phyloP scores from a whole-genome alignment of 2,113 vertebrate species.

The Alexandromys fortis region DNA sequence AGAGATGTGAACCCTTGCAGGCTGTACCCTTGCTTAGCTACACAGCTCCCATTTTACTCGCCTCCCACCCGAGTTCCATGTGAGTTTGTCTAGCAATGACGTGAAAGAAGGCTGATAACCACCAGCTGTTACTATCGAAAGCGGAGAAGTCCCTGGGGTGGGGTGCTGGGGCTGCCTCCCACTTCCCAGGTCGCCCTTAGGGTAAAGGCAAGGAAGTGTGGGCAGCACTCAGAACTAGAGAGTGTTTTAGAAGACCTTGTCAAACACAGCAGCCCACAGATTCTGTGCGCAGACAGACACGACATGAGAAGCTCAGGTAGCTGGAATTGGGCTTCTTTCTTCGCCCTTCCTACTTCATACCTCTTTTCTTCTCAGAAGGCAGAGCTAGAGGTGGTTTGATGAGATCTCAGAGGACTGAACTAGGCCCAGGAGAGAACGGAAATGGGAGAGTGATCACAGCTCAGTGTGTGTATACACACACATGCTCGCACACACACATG shows the following conservation, averaged over 20 bases:
- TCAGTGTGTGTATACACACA: neutral
- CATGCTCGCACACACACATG: fast-evolving
- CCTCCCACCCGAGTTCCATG: neutral
- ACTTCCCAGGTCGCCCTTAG: conserved; percentile 46
- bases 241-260: conserved; percentile 66
- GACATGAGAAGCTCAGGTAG: neutral
- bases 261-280: conserved; percentile 35
- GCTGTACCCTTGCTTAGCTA: neutral
- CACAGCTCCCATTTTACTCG: neutral
- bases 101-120: neutral
- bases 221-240: conserved; percentile 41
- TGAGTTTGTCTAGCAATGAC: conserved; percentile 32
- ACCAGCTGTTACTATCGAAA: neutral
- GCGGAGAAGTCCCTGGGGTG: neutral
- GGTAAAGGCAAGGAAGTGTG: neutral
- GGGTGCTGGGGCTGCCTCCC: neutral
- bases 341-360: neutral
- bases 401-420: conserved; percentile 12
- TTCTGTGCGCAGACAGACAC: neutral
- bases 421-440: neutral
- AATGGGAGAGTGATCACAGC: neutral
- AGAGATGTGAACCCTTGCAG: neutral
- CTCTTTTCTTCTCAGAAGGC: neutral
- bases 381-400: neutral
- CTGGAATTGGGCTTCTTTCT: neutral